Evolutionary conservation across 2,797 vertebrate genomes (phyloP).

Genomic region (Schizothorax lantsangensis): DNA sequence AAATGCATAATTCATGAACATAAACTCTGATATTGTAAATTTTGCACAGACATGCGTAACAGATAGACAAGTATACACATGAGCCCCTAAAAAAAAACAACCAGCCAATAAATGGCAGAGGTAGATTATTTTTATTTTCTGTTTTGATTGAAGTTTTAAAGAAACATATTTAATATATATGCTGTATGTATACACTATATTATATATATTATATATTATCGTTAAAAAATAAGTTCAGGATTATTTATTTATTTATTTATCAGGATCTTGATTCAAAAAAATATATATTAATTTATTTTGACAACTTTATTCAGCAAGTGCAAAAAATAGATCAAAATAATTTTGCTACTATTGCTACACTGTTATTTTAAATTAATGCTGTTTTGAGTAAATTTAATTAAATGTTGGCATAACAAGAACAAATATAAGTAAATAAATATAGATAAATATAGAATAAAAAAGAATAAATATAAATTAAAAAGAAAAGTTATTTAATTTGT

Average conservation of each 20-base stretch:
- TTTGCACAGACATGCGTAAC: background rate
- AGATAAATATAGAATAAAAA: too few relatives aligned
- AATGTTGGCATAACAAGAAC: too few relatives aligned
- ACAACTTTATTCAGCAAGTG: background rate
- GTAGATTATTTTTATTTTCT: background rate
- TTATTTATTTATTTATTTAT: too few relatives aligned
- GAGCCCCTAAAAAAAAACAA: background rate
- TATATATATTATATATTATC: too few relatives aligned
- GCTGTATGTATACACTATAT: background rate
- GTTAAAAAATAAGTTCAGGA: too few relatives aligned
- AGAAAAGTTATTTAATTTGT: too few relatives aligned
- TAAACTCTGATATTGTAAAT: conserved; percentile 16
- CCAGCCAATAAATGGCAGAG: background rate
- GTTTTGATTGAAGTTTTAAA: background rate
- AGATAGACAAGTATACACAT: background rate
- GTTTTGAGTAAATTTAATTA: too few relatives aligned
- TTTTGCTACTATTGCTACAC: background rate
- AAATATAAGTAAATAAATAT: too few relatives aligned
- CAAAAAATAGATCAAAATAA: background rate
- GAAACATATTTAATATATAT: too few relatives aligned
- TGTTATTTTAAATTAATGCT: too few relatives aligned
- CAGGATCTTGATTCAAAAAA: too few relatives aligned
- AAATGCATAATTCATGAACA: conserved; percentile 35
- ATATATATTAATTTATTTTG: background rate
- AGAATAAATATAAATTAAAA: too few relatives aligned